Evolutionary conservation across 2,888 invertebrate genomes (phyloP), one percentile per base, ranked within the genome.

Genomic region (Chalcis sispes): DNA sequence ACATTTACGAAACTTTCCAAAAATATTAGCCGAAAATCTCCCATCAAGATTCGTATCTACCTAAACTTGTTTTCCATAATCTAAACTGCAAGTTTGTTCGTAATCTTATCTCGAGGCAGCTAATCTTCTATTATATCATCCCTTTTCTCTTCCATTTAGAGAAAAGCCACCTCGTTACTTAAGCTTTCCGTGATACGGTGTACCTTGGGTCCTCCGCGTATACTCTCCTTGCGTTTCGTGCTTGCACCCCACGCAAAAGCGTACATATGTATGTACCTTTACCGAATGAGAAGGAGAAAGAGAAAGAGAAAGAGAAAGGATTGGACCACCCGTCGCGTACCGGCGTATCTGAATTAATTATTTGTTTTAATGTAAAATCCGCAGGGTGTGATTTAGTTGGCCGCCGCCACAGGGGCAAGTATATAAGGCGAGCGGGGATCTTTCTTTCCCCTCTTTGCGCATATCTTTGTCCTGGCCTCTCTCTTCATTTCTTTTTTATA

Each of bases 341-440:
- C 79, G 79, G 84, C 29, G 71, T 83, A 86, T 84, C 85, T 83
- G 87, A 88, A 88, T 88, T 88, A 88, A 88, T 88, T 87, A 88
- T 88, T 88, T 88, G 86, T 87, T 88, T 88, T 87, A 88, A 88
- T 88, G 87, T 88, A 85, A 86, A 87, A 87, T 86, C 87, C 84
- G 82, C 85, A 83, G 86, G 86, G 84, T 84, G 86, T 88, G 87
- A 88, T 88, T 86, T 88, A 88, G 85, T 84, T 85, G 83, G 65
- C 83, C 20, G 36, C 84, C 87, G 85, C 83, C 83, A 83, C 85
- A 77, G 83, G 85, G 83, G 82, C 82, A 81, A 81, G 81, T 81
- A 80, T 25, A 81, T 81, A 81, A 80, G 50, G n/a, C 13, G 23
- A 78, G 77, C 78, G 50, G 1, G 32, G 29, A 54, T 58, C 74